A percentile compares a stretch with the other conserved stretches of the same genome.
phyloP scores from a whole-genome alignment of 2,113 vertebrate genomes.

The Plecotus auritus region DNA sequence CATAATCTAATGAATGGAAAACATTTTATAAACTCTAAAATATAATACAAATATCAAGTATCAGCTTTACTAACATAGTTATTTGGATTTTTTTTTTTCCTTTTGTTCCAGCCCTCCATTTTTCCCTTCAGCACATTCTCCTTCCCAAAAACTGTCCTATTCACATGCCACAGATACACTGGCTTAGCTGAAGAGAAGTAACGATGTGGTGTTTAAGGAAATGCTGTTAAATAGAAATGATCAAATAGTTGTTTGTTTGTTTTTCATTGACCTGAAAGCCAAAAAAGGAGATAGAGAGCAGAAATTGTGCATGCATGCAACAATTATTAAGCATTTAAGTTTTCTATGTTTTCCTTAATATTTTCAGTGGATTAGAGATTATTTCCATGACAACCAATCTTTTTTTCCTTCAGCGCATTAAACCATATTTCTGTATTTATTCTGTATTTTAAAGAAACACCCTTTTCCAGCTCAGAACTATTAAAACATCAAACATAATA shows the following conservation, averaged over 20 bases:
- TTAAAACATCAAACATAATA: background rate
- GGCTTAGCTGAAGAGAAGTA: background rate
- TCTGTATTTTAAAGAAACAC: slow-evolving; percentile 31
- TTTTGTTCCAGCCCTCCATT: background rate
- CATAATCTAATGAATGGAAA: background rate
- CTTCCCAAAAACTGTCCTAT: background rate
- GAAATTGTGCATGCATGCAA: background rate
- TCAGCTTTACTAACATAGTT: background rate
- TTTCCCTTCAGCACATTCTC: background rate
- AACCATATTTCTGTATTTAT: slow-evolving; percentile 38
- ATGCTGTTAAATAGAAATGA: background rate
- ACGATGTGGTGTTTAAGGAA: background rate
- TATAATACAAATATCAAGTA: background rate
- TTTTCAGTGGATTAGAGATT: background rate
- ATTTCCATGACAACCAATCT: slow-evolving; percentile 18
- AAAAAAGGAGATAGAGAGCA: background rate
- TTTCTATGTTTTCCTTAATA: slow-evolving; percentile 45
- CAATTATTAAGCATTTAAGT: slow-evolving; percentile 44
- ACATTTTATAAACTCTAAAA: background rate
- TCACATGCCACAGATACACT: background rate
- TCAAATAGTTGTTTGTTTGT: background rate
- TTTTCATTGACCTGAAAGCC: background rate
- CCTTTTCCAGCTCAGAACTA: background rate
- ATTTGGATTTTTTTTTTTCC: background rate
- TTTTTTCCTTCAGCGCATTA: slow-evolving; percentile 6